These are phyloP conservation scores for Marronus borbonicus DNA, from an alignment of 2,888 invertebrate genomes.

Conservation along the genomic window DNA sequence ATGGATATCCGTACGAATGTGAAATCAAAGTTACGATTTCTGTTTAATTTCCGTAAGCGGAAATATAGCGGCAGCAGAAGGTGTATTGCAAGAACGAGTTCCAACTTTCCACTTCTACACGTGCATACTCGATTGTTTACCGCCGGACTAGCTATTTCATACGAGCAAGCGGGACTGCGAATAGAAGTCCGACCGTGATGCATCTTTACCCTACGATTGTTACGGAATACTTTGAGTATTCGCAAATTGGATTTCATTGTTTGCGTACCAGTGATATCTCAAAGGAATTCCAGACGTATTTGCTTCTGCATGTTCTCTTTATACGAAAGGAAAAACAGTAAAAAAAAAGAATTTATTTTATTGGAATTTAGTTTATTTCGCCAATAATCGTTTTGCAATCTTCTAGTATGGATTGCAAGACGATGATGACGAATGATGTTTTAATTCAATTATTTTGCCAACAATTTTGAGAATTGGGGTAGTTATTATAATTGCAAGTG, in stretches of 20 bases:
- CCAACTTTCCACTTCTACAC: neutral
- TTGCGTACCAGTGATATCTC: slow-evolving; percentile 27
- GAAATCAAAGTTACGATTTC: slow-evolving; percentile 22
- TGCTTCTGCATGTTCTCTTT: neutral
- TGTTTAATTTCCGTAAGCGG: slow-evolving; percentile 23
- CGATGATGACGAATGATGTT: too few relatives aligned
- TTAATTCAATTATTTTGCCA: too few relatives aligned
- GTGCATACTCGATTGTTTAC: slow-evolving; percentile 7
- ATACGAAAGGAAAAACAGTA: neutral
- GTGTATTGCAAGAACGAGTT: neutral
- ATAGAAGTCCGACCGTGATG: slow-evolving; percentile 9
- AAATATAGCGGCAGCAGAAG: neutral
- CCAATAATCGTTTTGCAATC: too few relatives aligned
- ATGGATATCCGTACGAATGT: neutral
- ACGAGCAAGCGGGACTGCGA: neutral
- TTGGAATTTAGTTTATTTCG: too few relatives aligned
- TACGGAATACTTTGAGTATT: slow-evolving; percentile 11
- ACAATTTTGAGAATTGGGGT: too few relatives aligned
- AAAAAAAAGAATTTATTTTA: too few relatives aligned
- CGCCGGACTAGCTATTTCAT: neutral
- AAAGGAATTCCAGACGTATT: slow-evolving; percentile 11
- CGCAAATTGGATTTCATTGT: slow-evolving; percentile 44
- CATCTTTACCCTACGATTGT: slow-evolving; percentile 25
- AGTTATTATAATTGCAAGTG: too few relatives aligned
- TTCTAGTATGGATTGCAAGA: too few relatives aligned